Conservation (phyloP, 2,888 invertebrate species). For the Oasisia sp. region DNA sequence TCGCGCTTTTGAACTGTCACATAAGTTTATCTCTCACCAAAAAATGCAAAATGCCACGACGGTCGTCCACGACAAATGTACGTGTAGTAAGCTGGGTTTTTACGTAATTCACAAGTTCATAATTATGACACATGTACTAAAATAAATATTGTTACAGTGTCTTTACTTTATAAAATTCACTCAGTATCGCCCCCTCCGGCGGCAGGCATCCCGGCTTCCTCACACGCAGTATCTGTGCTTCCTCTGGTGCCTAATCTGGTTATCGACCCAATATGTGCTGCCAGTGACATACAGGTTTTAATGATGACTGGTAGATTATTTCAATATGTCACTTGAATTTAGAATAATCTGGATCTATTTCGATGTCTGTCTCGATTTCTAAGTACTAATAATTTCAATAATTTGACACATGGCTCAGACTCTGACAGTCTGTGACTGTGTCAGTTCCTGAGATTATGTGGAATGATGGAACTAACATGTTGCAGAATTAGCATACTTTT, state of each 20-base stretch:
- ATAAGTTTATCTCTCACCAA: neutral
- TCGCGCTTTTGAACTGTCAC: neutral
- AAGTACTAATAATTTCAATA: too few species aligned
- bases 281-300: neutral
- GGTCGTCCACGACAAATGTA: neutral
- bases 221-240: neutral
- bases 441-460: too few species aligned
- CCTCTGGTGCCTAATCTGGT: neutral
- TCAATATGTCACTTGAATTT: neutral
- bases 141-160: neutral
- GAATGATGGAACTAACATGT: too few species aligned
- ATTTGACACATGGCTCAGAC: too few species aligned
- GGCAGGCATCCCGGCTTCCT: neutral
- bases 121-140: neutral
- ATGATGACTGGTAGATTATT: neutral
- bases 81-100: neutral
- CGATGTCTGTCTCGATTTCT: too few species aligned
- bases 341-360: neutral
- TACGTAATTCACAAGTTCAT: neutral
- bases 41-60: constrained; percentile 5
- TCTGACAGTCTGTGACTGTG: too few species aligned
- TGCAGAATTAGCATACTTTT: too few species aligned
- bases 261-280: neutral
- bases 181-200: neutral
- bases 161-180: neutral